Base-by-base conservation (phyloP, 2,797 vertebrate genomes). In the Hipposideros larvatus region DNA sequence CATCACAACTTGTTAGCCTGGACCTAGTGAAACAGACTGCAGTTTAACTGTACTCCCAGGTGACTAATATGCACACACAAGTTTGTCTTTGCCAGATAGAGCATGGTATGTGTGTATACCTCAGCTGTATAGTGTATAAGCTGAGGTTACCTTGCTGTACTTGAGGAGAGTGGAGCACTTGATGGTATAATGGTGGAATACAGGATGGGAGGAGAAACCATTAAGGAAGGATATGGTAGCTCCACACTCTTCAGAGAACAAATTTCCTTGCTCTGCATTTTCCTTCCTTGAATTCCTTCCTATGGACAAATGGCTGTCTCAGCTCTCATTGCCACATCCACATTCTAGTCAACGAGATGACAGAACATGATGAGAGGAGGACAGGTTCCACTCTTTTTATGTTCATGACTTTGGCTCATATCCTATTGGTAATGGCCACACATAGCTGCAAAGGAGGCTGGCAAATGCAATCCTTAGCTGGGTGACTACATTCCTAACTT, bases 371-470 rank as follows among this genome's bases (percentile, higher is more conserved):
- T 24, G 8, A 24, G 37, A 85, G 79, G 61, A 94, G 15, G 34
- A 31, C 5, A 28, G 16, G 11, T 21, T 37, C 59, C 13, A 43
- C 5, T 22, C 2, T 13, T 79, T 51, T 63, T 31, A 77, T 86
- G 19, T 4, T 73, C 78, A 55, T 59, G 37, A 31, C n/a, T 94
- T 79, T 48, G 37, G 16, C 15, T 85, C 31, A 41, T 31, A 43
- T 77, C 46, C 15, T 4, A 5, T 26, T 21, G 19, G 19, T 61
- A n/a, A 28, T 41, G 77, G 41, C 26, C 75, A 93, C 59, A 71
- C 3, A 24, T 86, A 93, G 80, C 85, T 95, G 80, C 96, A 96
- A 86, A 78, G 46, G 87, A 78, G 75, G 34, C 90, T 77, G 74
- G 63, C 15, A 94, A 78, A 68, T 77, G 59, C 9, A 43, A 43